Evolutionary conservation across 2,797 vertebrate species (phyloP).

Genomic region (Sebastiscus tertius): DNA sequence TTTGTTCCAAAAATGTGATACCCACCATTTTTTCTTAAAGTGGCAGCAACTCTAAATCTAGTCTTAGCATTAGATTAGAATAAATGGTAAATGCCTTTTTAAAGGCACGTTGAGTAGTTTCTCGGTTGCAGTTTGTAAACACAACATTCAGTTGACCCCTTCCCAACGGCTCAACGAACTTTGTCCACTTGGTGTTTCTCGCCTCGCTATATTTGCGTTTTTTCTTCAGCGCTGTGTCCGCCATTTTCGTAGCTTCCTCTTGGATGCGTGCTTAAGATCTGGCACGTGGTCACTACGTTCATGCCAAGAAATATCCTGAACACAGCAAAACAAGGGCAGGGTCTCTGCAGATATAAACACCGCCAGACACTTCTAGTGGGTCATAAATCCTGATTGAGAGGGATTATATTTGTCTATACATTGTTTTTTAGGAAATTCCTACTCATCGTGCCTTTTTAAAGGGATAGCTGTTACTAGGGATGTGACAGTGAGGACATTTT

Average conservation of each 20-base stretch:
- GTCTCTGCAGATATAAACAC: background rate
- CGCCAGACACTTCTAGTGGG: background rate
- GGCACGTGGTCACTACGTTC: rapidly evolving
- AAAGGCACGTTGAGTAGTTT: background rate
- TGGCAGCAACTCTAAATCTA: constrained; percentile 3
- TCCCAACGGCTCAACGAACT: background rate
- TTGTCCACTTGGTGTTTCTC: background rate
- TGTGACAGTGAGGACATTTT: no score
- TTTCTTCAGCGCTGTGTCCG: no score
- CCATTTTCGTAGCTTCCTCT: rapidly evolving
- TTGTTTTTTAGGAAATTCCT: background rate
- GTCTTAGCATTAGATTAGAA: background rate
- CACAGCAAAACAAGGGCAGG: background rate
- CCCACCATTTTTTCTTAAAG: background rate
- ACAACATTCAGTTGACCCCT: no score
- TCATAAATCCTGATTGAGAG: background rate
- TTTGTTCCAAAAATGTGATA: constrained; percentile 43
- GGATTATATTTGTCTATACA: background rate
- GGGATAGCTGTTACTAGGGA: no score
- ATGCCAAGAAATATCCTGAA: background rate
- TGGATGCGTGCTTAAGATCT: rapidly evolving
- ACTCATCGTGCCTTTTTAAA: no score
- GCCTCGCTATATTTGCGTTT: rapidly evolving
- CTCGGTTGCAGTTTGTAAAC: no score
- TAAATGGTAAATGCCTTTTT: background rate